These are phyloP conservation scores for Pristionchus entomophagus DNA, from an alignment of 2,888 invertebrate species.

Conservation along the genomic window DNA sequence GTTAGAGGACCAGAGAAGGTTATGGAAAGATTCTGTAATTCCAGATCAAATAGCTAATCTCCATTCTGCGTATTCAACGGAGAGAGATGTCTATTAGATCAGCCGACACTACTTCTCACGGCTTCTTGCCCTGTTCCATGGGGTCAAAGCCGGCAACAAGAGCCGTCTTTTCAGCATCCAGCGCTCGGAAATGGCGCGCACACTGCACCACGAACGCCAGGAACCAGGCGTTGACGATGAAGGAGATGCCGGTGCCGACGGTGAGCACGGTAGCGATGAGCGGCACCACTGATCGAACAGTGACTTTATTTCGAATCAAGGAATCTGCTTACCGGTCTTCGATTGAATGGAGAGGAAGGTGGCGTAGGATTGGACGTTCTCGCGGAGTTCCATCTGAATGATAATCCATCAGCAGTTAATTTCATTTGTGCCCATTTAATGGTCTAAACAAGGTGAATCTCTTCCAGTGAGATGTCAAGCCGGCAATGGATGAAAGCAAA, in stretches of 20 bases:
- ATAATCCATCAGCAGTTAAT: no score
- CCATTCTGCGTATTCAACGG: no score
- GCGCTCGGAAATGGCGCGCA: conserved; percentile 16
- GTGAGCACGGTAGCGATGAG: conserved; percentile 44
- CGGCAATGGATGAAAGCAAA: no score
- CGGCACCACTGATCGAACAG: conserved; percentile 24
- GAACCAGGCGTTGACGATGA: conserved; percentile 37
- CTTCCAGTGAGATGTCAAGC: no score
- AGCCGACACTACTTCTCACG: no score
- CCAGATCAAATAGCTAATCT: no score
- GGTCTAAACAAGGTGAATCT: no score
- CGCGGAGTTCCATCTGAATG: conserved; percentile 45
- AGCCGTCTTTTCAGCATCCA: conserved; percentile 12
- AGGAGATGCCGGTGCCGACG: conserved; percentile 1
- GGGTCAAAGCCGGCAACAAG: background rate
- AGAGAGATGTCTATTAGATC: no score
- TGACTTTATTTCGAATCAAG: background rate
- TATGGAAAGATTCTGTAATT: no score
- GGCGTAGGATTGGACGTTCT: conserved; percentile 46
- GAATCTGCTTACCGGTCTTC: conserved; percentile 6
- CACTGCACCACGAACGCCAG: conserved; percentile 19
- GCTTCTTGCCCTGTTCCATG: background rate
- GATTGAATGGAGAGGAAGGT: conserved; percentile 29
- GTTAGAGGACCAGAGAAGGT: no score
- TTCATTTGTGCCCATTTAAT: no score